Percentiles rank a stretch among this genome's conserved stretches.
Conservation (phyloP, 2,797 vertebrate genomes). For the Clarias pachynema region DNA sequence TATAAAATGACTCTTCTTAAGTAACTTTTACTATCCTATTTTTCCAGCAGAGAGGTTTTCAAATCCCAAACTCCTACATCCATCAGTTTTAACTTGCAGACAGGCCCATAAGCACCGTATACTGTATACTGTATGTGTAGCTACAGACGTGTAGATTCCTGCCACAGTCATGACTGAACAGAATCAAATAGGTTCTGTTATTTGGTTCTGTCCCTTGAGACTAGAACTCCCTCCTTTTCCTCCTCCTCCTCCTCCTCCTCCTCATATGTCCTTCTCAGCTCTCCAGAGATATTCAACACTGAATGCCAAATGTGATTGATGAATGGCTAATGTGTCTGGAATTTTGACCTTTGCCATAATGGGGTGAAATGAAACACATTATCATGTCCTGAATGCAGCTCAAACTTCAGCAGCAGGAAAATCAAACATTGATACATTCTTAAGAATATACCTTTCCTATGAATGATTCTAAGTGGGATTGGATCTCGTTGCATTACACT, state of each 20-base stretch:
- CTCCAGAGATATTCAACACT: conserved; percentile 42
- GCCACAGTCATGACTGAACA: conserved; percentile 7
- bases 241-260: conserved; percentile 12
- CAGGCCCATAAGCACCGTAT: too few relatives aligned
- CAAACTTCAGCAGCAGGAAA: background rate
- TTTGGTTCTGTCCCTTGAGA: conserved; percentile 15
- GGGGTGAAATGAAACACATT: conserved; percentile 40
- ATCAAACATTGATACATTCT: background rate
- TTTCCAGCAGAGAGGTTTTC: background rate
- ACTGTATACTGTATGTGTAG: background rate
- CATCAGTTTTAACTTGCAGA: background rate
- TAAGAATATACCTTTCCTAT: background rate
- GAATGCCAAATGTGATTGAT: conserved; percentile 46
- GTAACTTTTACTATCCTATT: background rate
- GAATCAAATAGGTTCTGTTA: conserved; percentile 2
- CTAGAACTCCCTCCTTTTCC: conserved; percentile 15
- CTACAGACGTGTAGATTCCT: background rate
- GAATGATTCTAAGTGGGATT: background rate
- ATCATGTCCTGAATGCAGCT: background rate
- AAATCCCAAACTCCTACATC: background rate
- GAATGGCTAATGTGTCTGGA: conserved; percentile 41
- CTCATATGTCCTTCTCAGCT: conserved; percentile 10
- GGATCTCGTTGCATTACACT: conserved; percentile 8
- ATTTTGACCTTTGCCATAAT: conserved; percentile 48
- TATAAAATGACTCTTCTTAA: background rate